These are phyloP conservation scores for Sphaerophoria taeniata DNA, from an alignment of 2,888 invertebrate genomes.

Conservation along the genomic window DNA sequence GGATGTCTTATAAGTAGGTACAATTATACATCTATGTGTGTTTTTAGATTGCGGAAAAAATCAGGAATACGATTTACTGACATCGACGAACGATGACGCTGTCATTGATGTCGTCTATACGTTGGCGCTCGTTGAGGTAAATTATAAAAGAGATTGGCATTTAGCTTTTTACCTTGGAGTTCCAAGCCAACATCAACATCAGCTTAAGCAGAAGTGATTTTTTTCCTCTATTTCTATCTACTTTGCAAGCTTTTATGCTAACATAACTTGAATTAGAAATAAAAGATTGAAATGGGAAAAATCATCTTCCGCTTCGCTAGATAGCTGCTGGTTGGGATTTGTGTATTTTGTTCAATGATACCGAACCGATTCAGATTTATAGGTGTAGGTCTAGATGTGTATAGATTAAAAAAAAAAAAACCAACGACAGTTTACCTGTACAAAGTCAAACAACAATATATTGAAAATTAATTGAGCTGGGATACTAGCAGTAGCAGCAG, in stretches of 20 bases:
- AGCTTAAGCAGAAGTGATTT: constrained; percentile 29
- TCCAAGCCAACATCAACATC: constrained; percentile 57
- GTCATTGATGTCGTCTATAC: no score
- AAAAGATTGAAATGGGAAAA: constrained; percentile 62
- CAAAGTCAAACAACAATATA: no score
- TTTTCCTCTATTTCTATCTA: not conserved
- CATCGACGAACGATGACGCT: no score
- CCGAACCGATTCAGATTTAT: constrained; percentile 42
- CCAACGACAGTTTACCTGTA: no score
- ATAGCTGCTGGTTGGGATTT: constrained; percentile 62
- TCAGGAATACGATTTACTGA: constrained; percentile 27
- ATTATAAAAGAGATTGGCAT: constrained; percentile 69
- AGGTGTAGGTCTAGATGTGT: no score
- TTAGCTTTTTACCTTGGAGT: constrained; percentile 69
- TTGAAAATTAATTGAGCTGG: no score
- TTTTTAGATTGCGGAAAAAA: not conserved
- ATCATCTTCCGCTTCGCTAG: constrained; percentile 66
- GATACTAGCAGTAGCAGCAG: no score
- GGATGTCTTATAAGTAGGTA: not conserved
- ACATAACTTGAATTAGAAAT: constrained; percentile 67
- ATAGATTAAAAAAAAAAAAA: no score
- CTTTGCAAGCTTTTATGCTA: constrained; percentile 61
- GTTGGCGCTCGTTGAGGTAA: constrained; percentile 34
- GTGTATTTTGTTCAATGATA: constrained; percentile 48
- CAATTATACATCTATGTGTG: not conserved